Base-by-base conservation (phyloP, 1,140 invertebrate genomes). In the Zaprionus vittiger region DNA sequence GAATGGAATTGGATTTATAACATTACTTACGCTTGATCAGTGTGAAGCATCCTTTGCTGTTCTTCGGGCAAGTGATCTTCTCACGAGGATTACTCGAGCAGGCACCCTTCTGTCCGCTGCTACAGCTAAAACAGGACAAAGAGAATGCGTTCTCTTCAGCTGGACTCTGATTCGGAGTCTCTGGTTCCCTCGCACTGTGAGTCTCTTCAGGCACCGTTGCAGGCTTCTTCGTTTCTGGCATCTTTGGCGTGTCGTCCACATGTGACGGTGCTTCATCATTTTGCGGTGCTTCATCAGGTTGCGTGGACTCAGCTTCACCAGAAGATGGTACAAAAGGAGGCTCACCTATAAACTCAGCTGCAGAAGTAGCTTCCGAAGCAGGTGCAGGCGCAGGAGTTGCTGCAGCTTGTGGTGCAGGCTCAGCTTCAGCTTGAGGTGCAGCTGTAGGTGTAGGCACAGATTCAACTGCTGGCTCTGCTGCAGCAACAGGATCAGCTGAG, bases 11-110 rank as follows among this genome's bases (percentile, higher is more conserved):
- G 9, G n/a, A 9, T 3, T 24, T 17, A 54, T 64, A 1, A 20
- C 12, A 5, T 14, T 38, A 77, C 79, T 68, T 49, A 82, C 82
- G 73, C 28, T 84, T 80, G 28, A 72, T 12, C 1, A 85, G 68
- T 5, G 80, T 82, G 24, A 75, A 85, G 72, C 82, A 85, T 15
- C 77, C 80, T 47, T 62, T 56, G 37, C 38, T 14, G 22, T 1
- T 15, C 28, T 20, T 5, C 0, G 11, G 24, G 11, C 64, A 66
- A 1, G 52, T 12, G 3, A 49, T n/a, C 12, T 14, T 41, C 1
- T 66, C 56, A 15, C 7, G 54, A 1, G 73, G 77, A 11, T 72
- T 62, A 2, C 5, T 17, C n/a, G 24, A 28, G 24, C 82, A 84
- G 31, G 34, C 62, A n/a, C 60, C 47, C n/a, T 70, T 68, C 2